Evolutionary conservation across 2,888 invertebrate genomes (phyloP), one percentile per base, ranked within the genome.

Genomic region (Sicus ferrugineus): DNA sequence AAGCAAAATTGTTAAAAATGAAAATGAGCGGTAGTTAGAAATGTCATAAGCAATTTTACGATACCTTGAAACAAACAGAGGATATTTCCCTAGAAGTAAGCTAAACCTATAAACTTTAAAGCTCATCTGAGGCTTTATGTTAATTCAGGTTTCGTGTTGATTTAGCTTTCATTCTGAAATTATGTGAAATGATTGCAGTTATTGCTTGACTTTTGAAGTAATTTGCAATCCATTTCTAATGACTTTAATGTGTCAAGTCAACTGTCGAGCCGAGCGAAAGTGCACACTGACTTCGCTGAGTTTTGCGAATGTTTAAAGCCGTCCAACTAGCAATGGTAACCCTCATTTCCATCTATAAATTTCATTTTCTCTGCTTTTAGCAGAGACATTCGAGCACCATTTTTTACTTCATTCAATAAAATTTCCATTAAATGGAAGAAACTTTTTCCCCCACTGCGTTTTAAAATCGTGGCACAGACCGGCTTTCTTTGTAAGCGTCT

Each of bases 371-470:
- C 30, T 30, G 9, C 31, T 19, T 38, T 38, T 7, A 5, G n/a
- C 19, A 56, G 30, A n/a, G 30, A 56, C 56, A 30, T n/a, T n/a
- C 19, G 16, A 31, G 42, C 34, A 19, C 11, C 34, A 21, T 61
- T 21, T 31, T 34, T n/a, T 26, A 11, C 26, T 14, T 16, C 42
- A 23, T 21, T 23, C 78, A 79, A 79, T 78, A 78, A 77, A 74
- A 77, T 67, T 71, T 73, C 62, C 74, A 70, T 64, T 61, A 42
- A 67, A 59, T 69, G 50, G 69, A 26, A 50, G 23, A 30, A 48
- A 59, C 46, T 52, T 67, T 34, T 59, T 16, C 30, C 34, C 6
- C 48, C 9, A 69, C 72, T 73, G 70, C 71, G 54, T 42, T 62
- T 14, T n/a, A 26, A 63, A 68, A 21, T 42, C 61, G 50, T 61